Evolutionary conservation across 2,888 invertebrate species (phyloP), one percentile per base, ranked within the genome.

Genomic region (Drosophila diplacantha): DNA sequence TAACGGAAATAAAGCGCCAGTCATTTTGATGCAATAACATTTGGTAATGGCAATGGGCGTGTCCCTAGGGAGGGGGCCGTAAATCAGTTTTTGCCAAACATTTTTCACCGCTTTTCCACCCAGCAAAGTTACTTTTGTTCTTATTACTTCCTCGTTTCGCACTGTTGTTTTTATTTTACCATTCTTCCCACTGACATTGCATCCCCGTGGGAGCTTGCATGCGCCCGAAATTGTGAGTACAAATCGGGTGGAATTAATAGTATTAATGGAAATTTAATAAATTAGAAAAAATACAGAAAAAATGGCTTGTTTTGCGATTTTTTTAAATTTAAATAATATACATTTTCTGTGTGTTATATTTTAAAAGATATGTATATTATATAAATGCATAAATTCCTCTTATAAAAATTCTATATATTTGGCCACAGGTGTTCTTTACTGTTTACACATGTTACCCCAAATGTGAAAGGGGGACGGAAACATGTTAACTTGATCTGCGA

Each of bases 191-290:
- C 43, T 74, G 79, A 81, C 73, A 80, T 65, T 65, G 82, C 73
- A 81, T 81, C 82, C 81, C 81, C 82, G 81, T 81, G 81, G 81
- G 81, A 81, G 69, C 69, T 58, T 31, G 52, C 43, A 37, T 39
- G 73, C 66, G 66, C 58, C 64, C 67, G 35, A 72, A 77, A 80
- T 67, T 73, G 71, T 56, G 56, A 66, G 37, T 26, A 56, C 55
- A 55, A 24, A 14, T 32, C 20, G 32, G 22, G 56, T 53, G 31
- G 5, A 35, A 41, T 14, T 20, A 32, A 26, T 14, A 29, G 11
- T 18, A 18, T 26, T 20, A 35, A 26, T 11, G 5, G 9, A 12
- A 44, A 18, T 29, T 29, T 14, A 44, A 43, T 26, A 16, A 16
- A 26, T 26, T 12, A 24, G 0, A n/a, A 41, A 38, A 20, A 38